Evolutionary conservation across 2,113 vertebrate genomes (phyloP).

Genomic region (Crotalus horridus): DNA sequence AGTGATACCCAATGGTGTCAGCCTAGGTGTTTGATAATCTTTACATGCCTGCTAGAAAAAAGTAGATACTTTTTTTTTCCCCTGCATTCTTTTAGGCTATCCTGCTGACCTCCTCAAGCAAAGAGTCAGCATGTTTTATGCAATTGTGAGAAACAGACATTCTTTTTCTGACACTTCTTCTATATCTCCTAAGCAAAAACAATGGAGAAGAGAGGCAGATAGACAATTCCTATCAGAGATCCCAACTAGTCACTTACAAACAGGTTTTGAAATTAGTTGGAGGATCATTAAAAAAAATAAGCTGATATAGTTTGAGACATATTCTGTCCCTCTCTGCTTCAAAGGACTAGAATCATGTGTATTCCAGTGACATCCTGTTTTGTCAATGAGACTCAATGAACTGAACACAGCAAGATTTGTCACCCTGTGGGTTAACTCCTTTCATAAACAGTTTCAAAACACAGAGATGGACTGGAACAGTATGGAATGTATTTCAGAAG

Average conservation of each 20-base stretch:
- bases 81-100: background rate
- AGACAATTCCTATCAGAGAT: too few species aligned
- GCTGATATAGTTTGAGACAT: too few species aligned
- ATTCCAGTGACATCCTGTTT: background rate
- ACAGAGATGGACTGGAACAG: background rate
- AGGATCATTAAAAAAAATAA: too few species aligned
- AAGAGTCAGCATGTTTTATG: too few species aligned
- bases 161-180: too few species aligned
- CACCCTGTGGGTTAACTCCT: conserved; percentile 24
- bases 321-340: too few species aligned
- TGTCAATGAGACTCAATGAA: background rate
- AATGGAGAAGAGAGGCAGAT: too few species aligned
- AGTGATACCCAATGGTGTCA: background rate
- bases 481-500: background rate
- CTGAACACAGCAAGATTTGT: conserved; percentile 21
- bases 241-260: too few species aligned
- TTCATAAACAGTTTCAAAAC: conserved; percentile 5
- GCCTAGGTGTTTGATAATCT: background rate
- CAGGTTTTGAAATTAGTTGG: too few species aligned
- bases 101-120: too few species aligned
- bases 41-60: background rate
- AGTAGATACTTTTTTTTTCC: background rate
- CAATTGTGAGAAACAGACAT: too few species aligned
- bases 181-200: too few species aligned
- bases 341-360: background rate